Percentiles rank a stretch among this genome's conserved stretches.
These are phyloP conservation scores for Sarcophaga bullata DNA, from an alignment of 1,140 invertebrate species.

Conservation along the genomic window DNA sequence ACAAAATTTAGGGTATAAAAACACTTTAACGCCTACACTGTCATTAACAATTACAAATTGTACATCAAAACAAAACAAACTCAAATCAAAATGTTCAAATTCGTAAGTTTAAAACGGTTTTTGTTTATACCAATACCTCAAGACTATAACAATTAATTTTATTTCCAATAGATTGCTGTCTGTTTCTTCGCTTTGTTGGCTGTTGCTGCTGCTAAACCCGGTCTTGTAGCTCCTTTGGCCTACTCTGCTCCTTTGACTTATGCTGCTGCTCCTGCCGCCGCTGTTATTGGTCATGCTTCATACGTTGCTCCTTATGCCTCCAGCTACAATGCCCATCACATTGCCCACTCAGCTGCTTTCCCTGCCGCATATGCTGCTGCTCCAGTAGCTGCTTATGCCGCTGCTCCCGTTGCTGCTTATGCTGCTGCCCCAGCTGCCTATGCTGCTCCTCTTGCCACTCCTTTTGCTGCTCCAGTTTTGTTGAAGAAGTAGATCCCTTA, in stretches of 20 bases:
- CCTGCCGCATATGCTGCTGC: slow-evolving; percentile 44
- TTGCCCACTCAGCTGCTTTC: slow-evolving; percentile 52
- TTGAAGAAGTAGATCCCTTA: slow-evolving; percentile 35
- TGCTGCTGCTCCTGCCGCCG: slow-evolving; percentile 57
- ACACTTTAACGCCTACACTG: too few species aligned
- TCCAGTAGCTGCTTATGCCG: slow-evolving; percentile 25
- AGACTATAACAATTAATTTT: slow-evolving; percentile 42
- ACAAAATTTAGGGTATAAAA: slow-evolving; percentile 42
- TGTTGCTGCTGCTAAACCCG: neutral
- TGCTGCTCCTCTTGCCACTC: slow-evolving; percentile 63
- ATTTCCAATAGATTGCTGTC: slow-evolving; percentile 50
- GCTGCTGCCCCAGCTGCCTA: slow-evolving; percentile 29
- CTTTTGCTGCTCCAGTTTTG: slow-evolving; percentile 25
- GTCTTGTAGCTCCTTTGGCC: slow-evolving; percentile 46
- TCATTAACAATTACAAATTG: neutral
- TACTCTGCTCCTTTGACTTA: slow-evolving; percentile 39
- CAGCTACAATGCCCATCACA: slow-evolving; percentile 55
- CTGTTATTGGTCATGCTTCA: slow-evolving; percentile 59
- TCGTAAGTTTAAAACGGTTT: neutral
- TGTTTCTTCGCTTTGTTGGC: neutral
- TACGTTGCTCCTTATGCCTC: slow-evolving; percentile 52
- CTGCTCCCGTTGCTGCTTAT: slow-evolving; percentile 53
- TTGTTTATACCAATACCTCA: neutral
- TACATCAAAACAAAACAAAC: slow-evolving; percentile 12
- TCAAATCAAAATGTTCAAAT: neutral